A percentile compares a stretch with the other conserved stretches of the same genome.
These are phyloP conservation scores for Leptinotarsa haldemani DNA, from an alignment of 2,888 invertebrate genomes.

Conservation along the genomic window DNA sequence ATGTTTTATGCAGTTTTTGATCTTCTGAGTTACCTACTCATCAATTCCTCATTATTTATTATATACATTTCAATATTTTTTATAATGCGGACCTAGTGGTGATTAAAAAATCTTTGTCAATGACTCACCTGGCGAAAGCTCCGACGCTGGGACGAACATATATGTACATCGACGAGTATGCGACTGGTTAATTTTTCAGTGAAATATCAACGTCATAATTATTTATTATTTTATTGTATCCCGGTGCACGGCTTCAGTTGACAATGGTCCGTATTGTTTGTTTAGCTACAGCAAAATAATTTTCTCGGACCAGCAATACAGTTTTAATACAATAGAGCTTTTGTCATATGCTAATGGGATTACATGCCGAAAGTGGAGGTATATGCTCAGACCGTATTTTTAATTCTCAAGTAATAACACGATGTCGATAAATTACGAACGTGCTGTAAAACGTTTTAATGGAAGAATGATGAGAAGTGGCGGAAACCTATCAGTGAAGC, in stretches of 20 bases:
- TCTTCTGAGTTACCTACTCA: too few relatives aligned
- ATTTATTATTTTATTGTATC: constrained; percentile 63
- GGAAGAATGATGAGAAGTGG: not conserved
- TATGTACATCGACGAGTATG: constrained; percentile 20
- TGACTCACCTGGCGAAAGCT: not conserved
- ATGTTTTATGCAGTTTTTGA: too few relatives aligned
- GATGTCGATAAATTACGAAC: constrained; percentile 6
- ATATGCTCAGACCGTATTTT: constrained; percentile 35
- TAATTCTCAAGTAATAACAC: constrained; percentile 37
- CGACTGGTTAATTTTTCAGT: constrained; percentile 53
- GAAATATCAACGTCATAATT: constrained; percentile 56
- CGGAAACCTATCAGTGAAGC: not conserved
- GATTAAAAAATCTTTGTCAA: too few relatives aligned
- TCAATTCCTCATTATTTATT: too few relatives aligned
- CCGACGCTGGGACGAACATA: not conserved
- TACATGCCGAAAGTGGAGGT: constrained; percentile 49
- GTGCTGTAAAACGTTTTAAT: not conserved
- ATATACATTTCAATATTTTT: too few relatives aligned
- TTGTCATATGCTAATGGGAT: constrained; percentile 63
- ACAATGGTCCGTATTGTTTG: constrained; percentile 62
- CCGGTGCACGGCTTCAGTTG: constrained; percentile 58
- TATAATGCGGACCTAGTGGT: too few relatives aligned
- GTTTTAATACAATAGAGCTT: constrained; percentile 62
- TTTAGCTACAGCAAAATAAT: constrained; percentile 63
- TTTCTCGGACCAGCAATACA: constrained; percentile 62